Evolutionary conservation across 2,113 vertebrate genomes (phyloP).

Genomic region (Circaetus gallicus): DNA sequence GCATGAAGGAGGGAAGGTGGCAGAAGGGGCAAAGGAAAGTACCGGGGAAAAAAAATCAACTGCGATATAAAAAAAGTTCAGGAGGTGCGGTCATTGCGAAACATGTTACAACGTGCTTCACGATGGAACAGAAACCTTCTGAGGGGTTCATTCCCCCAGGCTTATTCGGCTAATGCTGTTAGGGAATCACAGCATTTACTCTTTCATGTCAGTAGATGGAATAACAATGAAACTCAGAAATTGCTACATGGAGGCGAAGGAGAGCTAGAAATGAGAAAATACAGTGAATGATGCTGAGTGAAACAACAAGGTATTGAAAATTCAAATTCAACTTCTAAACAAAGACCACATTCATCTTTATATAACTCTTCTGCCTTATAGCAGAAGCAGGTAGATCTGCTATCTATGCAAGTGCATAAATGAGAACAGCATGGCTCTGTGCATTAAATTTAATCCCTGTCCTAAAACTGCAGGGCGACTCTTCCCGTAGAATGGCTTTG

Average conservation of each 20-base stretch:
- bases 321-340: background rate
- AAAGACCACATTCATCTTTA: background rate
- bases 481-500: background rate
- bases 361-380: background rate
- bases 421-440: background rate
- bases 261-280: background rate
- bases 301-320: background rate
- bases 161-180: background rate
- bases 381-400: background rate
- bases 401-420: background rate
- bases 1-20: background rate
- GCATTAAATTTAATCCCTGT: background rate
- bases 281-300: background rate
- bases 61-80: background rate
- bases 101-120: background rate
- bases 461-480: background rate
- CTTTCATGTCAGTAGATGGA: background rate
- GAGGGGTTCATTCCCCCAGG: background rate
- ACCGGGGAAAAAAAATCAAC: background rate
- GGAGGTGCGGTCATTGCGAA: background rate
- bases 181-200: background rate
- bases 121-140: background rate
- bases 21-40: background rate
- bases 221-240: conserved; percentile 2
- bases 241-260: background rate